phyloP scores from a whole-genome alignment of 2,797 vertebrate genomes.

The Phrynocephalus guinanensis region DNA sequence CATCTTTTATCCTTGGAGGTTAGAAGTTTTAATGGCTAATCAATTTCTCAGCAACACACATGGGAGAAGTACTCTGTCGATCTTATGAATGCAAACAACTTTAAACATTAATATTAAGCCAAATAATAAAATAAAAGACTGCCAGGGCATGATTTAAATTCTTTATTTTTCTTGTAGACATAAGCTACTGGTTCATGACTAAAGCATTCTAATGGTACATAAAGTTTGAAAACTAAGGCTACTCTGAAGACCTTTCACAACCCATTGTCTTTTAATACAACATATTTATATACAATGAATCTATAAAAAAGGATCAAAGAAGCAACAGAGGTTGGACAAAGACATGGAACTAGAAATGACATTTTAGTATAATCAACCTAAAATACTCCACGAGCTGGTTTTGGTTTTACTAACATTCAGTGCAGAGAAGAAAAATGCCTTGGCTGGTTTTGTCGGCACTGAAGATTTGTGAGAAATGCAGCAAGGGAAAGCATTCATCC shows the following conservation, averaged over 20 bases:
- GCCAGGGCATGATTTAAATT: slow-evolving; percentile 49
- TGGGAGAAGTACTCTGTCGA: rapidly evolving
- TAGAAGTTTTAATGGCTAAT: rapidly evolving
- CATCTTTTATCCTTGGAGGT: background rate
- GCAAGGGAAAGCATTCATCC: slow-evolving; percentile 29
- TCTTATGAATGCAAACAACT: background rate
- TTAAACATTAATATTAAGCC: background rate
- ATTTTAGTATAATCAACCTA: slow-evolving; percentile 45
- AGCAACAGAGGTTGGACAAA: slow-evolving; percentile 51
- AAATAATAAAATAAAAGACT: slow-evolving; percentile 30
- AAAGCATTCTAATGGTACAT: slow-evolving; percentile 66
- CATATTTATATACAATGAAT: slow-evolving; percentile 71
- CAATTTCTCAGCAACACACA: rapidly evolving
- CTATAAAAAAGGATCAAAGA: slow-evolving; percentile 67
- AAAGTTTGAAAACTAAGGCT: slow-evolving; percentile 76
- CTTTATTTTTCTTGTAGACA: slow-evolving; percentile 76
- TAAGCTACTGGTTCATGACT: slow-evolving; percentile 64
- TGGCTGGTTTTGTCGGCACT: slow-evolving; percentile 25
- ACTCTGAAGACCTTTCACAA: slow-evolving; percentile 73
- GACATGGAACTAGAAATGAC: slow-evolving; percentile 50
- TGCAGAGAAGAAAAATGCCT: slow-evolving; percentile 38
- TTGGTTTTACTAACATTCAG: slow-evolving; percentile 17
- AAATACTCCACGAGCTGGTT: slow-evolving; percentile 41
- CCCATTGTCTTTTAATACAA: slow-evolving; percentile 65
- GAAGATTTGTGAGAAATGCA: slow-evolving; percentile 17